Evolutionary conservation across 2,113 vertebrate species (phyloP), one percentile per base, ranked within the genome.

Genomic region (Cisticola juncidis): DNA sequence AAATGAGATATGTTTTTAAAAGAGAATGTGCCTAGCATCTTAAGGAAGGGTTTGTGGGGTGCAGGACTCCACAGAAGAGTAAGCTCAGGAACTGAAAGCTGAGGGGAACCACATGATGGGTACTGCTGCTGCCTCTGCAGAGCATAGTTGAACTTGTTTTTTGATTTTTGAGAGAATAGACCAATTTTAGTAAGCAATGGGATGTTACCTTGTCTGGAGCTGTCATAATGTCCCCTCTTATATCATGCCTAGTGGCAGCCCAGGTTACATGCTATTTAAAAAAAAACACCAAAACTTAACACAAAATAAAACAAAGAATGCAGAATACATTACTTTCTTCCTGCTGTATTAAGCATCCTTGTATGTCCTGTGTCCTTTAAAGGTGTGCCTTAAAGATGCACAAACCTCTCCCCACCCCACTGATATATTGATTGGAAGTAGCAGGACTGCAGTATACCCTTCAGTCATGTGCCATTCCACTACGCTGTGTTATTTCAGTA

Each of bases 121-220:
- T 53, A 10, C 5, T 38, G 23, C 21, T 81, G 33, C 48, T 40
- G 40, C 7, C 47, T 58, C 25, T 3, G 6, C 35, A 66, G 50
- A 57, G 33, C 12, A 20, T 8, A 62, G 25, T 4, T 48, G 53
- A 65, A n/a, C 14, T 64, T 76, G 7, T 22, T n/a, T 69, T 76
- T 57, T 57, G n/a, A 12, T 77, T 77, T 22, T 15, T 9, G 11
- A 48, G 54, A 53, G 28, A 66, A 28, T 9, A 28, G 47, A 53
- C 21, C 0, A 6, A 17, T 70, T 77, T 77, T 40, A 53, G 15
- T 61, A 35, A 81, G 57, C 25, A 74, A 17, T 0, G 1, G 25
- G 25, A n/a, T 53, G 28, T 38, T 60, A 36, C 9, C 5, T 3
- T 0, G 0, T 26, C 42, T 45, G 40, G 26, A 74, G 12, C 57